phyloP scores from a whole-genome alignment of 2,888 invertebrate species.

The Cosmia trapezina region DNA sequence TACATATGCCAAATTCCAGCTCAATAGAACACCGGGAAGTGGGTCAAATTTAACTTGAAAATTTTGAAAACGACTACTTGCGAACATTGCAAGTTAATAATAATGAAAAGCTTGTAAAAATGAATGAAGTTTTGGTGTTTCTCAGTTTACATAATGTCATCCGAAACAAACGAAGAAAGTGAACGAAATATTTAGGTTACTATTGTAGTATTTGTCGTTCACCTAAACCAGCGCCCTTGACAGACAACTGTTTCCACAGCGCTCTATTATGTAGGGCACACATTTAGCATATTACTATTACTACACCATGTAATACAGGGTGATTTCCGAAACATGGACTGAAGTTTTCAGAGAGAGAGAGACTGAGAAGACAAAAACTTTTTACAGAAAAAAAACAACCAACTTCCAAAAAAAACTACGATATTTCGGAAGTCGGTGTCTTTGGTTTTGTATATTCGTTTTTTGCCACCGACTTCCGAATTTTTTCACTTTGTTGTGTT shows the following conservation, averaged over 20 bases:
- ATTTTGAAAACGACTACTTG: too few species aligned
- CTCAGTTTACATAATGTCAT: neutral
- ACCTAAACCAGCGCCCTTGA: slow-evolving; percentile 45
- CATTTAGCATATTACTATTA: neutral
- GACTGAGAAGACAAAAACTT: neutral
- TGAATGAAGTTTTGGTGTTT: neutral
- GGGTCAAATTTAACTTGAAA: too few species aligned
- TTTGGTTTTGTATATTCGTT: too few species aligned
- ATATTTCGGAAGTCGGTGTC: too few species aligned
- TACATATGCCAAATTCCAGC: too few species aligned
- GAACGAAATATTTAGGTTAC: slow-evolving; percentile 36
- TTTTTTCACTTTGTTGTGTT: too few species aligned
- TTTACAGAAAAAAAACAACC: too few species aligned
- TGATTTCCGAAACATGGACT: neutral
- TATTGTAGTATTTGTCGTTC: slow-evolving; percentile 22
- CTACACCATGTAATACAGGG: neutral
- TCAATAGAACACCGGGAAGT: too few species aligned
- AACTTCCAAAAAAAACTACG: too few species aligned
- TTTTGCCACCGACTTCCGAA: too few species aligned
- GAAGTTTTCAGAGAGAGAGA: neutral
- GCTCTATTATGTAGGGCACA: slow-evolving; percentile 49
- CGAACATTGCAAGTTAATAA: too few species aligned
- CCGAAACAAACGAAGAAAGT: slow-evolving; percentile 10
- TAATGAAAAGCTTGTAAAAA: too few species aligned
- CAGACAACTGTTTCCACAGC: slow-evolving; percentile 53